Evolutionary conservation across 2,797 vertebrate genomes (phyloP).

Genomic region (Knipowitschia caucasica): DNA sequence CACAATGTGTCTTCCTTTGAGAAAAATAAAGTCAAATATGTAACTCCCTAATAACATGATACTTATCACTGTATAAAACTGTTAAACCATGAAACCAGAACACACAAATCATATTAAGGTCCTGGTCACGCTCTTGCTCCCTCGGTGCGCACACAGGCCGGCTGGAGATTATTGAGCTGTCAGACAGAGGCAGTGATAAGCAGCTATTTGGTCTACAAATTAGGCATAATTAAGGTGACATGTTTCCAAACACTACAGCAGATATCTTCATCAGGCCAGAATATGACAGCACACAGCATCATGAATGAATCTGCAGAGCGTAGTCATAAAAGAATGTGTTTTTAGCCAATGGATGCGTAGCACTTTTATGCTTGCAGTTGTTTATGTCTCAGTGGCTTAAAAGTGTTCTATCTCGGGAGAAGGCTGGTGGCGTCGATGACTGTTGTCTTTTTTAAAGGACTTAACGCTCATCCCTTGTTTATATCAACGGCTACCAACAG

Average conservation of each 20-base stretch:
- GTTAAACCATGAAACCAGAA: conserved; percentile 78
- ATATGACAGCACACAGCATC: conserved; percentile 64
- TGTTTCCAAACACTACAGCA: conserved; percentile 71
- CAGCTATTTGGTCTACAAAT: conserved; percentile 83
- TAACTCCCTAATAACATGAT: conserved; percentile 75
- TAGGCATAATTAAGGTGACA: conserved; percentile 79
- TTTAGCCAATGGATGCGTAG: conserved; percentile 49
- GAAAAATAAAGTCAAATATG: conserved; percentile 78
- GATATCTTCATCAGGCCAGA: conserved; percentile 73
- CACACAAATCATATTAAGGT: conserved; percentile 81
- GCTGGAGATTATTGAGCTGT: conserved; percentile 82
- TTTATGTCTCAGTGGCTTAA: conserved; percentile 53
- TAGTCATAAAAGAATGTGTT: conserved; percentile 60
- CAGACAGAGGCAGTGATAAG: conserved; percentile 79
- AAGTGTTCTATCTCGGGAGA: conserved; percentile 50
- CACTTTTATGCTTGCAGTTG: conserved; percentile 54
- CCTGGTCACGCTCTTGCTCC: conserved; percentile 67
- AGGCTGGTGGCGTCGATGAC: conserved; percentile 41
- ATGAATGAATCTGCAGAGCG: conserved; percentile 55
- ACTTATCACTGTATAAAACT: conserved; percentile 75
- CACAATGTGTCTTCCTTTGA: conserved; percentile 65
- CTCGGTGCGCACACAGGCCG: conserved; percentile 42
- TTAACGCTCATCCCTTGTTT: conserved; percentile 79
- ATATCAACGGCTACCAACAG: conserved; percentile 73
- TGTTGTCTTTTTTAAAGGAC: conserved; percentile 58